Evolutionary conservation across 2,888 invertebrate species (phyloP).

Genomic region (Tiliacea citrago): DNA sequence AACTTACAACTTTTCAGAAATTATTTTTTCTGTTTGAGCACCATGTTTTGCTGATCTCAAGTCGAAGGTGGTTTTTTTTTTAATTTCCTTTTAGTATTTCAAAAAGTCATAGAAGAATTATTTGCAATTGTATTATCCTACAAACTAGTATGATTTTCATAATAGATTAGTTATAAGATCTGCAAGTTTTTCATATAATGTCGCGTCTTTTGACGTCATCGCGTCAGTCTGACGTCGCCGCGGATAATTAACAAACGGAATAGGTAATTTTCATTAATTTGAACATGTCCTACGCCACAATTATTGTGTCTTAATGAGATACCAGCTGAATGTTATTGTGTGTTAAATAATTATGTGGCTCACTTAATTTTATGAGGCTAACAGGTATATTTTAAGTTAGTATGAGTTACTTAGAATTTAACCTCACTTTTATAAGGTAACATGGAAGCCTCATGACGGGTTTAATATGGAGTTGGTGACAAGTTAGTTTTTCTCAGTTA

Average conservation of each 20-base stretch:
- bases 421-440: not conserved
- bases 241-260: constrained; percentile 50
- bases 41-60: not conserved
- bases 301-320: constrained; percentile 55
- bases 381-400: constrained; percentile 43
- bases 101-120: not conserved
- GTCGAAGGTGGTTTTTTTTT: not conserved
- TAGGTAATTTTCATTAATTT: constrained; percentile 51
- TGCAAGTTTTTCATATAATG: not conserved
- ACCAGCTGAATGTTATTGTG: constrained; percentile 56
- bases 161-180: not conserved
- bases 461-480: too few relatives aligned
- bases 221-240: constrained; percentile 25
- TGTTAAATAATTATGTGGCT: constrained; percentile 55
- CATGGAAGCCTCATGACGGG: not conserved
- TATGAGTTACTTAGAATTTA: constrained; percentile 17
- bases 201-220: not conserved
- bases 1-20: not conserved
- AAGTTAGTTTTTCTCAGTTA: too few relatives aligned
- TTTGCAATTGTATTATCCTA: not conserved
- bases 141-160: not conserved
- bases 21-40: not conserved
- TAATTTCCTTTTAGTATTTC: not conserved
- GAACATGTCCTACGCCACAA: constrained; percentile 33
- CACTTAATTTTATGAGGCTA: constrained; percentile 44